Conservation (phyloP, 2,888 invertebrate genomes). For the Metellina segmentata region DNA sequence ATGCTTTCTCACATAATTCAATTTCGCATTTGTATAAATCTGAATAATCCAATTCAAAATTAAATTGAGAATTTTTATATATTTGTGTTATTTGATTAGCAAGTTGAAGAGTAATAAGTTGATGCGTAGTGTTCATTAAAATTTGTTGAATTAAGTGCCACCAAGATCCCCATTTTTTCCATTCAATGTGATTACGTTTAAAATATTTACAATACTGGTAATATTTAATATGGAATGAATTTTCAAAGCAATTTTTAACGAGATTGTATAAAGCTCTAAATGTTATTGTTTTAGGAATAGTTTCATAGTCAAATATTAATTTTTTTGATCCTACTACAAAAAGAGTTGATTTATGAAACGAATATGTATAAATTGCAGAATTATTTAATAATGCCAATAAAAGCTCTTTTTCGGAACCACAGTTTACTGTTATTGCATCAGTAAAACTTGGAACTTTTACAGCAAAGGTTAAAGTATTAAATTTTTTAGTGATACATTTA, state of each 20-base stretch:
- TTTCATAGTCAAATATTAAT: not conserved
- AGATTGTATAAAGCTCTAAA: conserved; percentile 3
- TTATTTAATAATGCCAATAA: conserved; percentile 20
- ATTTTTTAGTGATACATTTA: not conserved
- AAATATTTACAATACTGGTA: conserved; percentile 20
- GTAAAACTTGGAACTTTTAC: not conserved
- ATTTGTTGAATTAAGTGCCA: conserved; percentile 26
- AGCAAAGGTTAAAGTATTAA: conserved; percentile 24
- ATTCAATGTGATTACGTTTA: conserved; percentile 16
- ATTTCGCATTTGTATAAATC: conserved; percentile 46
- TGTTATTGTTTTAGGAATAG: conserved; percentile 3
- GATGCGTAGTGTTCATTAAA: not conserved
- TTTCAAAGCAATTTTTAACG: not conserved
- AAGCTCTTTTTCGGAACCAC: not conserved
- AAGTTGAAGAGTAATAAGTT: not conserved
- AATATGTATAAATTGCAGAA: not conserved
- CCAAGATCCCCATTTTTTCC: conserved; percentile 36
- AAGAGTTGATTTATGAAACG: conserved; percentile 13
- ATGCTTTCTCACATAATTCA: conserved; percentile 18
- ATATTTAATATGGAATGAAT: not conserved
- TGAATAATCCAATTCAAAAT: conserved; percentile 1
- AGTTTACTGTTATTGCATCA: conserved; percentile 1
- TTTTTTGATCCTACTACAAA: conserved; percentile 14
- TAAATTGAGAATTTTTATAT: conserved; percentile 7
- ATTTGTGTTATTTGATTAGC: not conserved